Conservation (phyloP, 2,113 vertebrate species). For the Tachysurus vachellii region DNA sequence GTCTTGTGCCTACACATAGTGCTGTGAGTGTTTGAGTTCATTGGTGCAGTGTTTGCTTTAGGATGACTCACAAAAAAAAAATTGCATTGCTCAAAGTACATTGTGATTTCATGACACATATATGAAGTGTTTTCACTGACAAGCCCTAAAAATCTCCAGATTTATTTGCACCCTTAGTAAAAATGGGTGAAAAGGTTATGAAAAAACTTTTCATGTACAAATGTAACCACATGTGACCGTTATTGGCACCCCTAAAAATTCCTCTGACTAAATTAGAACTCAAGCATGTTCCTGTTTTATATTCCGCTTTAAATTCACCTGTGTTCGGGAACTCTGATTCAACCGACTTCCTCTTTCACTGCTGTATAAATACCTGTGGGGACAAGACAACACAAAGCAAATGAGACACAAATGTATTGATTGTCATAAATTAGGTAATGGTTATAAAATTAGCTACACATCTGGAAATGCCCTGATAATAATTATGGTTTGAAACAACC, state of each 20-base stretch:
- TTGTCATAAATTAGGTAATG: not conserved
- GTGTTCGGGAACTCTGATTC: not conserved
- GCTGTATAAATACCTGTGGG: not conserved
- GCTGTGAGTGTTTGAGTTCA: not conserved
- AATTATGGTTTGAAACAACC: not conserved
- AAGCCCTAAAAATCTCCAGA: not conserved
- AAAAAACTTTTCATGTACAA: not conserved
- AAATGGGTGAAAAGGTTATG: not conserved
- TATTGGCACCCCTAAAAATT: not conserved
- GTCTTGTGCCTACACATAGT: not conserved
- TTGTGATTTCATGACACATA: not conserved
- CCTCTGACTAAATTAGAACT: not conserved
- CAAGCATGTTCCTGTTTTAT: not conserved
- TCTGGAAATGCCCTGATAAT: not conserved
- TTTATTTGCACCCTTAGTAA: not conserved
- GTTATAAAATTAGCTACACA: not conserved
- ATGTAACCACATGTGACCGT: not conserved
- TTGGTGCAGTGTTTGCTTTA: conserved; percentile 7
- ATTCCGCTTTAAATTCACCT: not conserved
- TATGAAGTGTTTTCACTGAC: not conserved
- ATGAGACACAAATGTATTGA: not conserved
- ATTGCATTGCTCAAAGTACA: not conserved
- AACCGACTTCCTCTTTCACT: not conserved
- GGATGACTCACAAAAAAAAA: not conserved
- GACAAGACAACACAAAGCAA: not conserved